Evolutionary conservation across 1,140 invertebrate species (phyloP), one percentile per base, ranked within the genome.

Genomic region (Drosophila subpulchrella): DNA sequence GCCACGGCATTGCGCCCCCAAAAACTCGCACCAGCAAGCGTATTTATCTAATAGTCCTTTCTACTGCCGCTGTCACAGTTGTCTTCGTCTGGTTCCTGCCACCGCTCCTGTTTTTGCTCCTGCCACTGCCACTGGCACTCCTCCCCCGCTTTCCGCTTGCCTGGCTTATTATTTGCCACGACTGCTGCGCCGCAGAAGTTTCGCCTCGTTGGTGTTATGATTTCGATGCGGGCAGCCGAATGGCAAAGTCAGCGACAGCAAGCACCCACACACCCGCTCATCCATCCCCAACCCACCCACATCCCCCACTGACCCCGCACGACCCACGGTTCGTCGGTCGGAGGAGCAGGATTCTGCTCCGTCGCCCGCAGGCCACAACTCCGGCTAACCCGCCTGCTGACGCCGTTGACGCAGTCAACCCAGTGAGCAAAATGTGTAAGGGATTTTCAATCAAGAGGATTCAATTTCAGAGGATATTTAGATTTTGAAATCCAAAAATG

Each of bases 151-250:
- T 54, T 41, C 44, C 60, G 57, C 58, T 78, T 75, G 83, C 83
- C 83, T 83, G 83, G 83, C 83, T 86, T 86, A 86, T 86, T 86
- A 86, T 86, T 88, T 86, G 83, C 83, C 75, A 88, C 75, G 83
- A 86, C 83, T 76, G 78, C 83, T 44, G 79, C 54, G 83, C 66
- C 83, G 79, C 79, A 88, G 66, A 86, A 89, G 84, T 88, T 88
- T 88, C 80, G 83, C 84, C 80, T 88, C 83, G 83, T 88, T 88
- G 84, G 83, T 88, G 83, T 88, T 88, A 88, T 88, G 83, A 88
- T 88, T 88, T 88, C 83, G 74, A 88, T 88, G 84, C 85, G 83
- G 83, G 84, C 81, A 88, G 79, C 71, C 83, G 79, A 83, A 89
- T 82, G 84, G 84, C 83, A 88, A 76, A 76, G 73, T 76, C 73